These are phyloP conservation scores for Harmothoe impar DNA, from an alignment of 2,888 invertebrate genomes.

Conservation along the genomic window DNA sequence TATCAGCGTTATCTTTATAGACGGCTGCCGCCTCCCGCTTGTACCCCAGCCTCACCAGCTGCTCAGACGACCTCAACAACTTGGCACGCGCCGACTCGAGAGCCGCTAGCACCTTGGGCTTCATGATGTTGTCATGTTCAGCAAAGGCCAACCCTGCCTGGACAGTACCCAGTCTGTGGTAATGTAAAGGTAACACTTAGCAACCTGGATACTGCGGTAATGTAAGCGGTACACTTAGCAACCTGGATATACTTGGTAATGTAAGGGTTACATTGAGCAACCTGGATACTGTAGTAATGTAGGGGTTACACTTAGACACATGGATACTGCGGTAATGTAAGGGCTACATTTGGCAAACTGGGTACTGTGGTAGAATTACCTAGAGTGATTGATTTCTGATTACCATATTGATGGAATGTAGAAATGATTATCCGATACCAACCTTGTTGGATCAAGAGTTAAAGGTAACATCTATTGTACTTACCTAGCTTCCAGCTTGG, in stretches of 20 bases:
- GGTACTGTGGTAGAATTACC: no score
- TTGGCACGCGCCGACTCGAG: slow-evolving; percentile 75
- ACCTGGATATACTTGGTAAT: no score
- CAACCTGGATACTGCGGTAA: neutral
- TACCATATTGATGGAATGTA: no score
- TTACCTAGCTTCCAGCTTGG: slow-evolving; percentile 76
- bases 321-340: no score
- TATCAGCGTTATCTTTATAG: slow-evolving; percentile 76
- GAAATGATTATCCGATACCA: no score
- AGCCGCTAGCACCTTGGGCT: slow-evolving; percentile 75
- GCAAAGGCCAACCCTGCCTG: slow-evolving; percentile 74
- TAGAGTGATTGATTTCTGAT: no score
- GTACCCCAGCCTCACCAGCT: slow-evolving; percentile 75
- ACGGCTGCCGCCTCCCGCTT: slow-evolving; percentile 75
- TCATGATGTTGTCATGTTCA: slow-evolving; percentile 74
- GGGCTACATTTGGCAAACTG: no score
- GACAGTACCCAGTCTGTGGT: slow-evolving; percentile 74
- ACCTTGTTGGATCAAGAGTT: no score
- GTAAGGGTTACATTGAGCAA: no score
- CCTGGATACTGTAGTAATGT: no score
- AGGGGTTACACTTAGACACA: no score
- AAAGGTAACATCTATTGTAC: slow-evolving; percentile 31
- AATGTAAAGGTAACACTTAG: slow-evolving; percentile 28
- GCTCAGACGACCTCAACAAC: slow-evolving; percentile 69
- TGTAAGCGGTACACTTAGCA: no score